Conservation (phyloP, 2,113 vertebrate species). For the Eidolon helvum region DNA sequence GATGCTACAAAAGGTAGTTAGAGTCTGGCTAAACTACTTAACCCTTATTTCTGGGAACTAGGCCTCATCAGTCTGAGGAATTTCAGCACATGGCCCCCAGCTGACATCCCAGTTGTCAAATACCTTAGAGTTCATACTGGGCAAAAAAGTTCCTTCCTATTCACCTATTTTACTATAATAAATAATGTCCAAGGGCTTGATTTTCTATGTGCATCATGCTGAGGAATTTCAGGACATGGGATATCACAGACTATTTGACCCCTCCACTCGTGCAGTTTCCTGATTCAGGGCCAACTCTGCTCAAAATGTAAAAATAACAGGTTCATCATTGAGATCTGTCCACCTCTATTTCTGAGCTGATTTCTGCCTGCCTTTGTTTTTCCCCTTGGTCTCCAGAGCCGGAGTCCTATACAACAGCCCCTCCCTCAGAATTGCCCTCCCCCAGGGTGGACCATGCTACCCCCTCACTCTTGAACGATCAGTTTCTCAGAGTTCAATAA, state of each 20-base stretch:
- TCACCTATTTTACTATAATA: neutral
- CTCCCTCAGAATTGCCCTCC: no score
- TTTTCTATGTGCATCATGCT: neutral
- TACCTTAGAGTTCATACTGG: neutral
- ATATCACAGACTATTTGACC: neutral
- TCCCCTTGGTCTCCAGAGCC: neutral
- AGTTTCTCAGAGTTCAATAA: neutral
- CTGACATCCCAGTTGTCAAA: rapidly evolving
- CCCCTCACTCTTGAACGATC: neutral
- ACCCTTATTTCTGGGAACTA: neutral
- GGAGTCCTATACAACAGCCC: neutral
- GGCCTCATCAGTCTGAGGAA: neutral
- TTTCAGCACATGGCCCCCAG: neutral
- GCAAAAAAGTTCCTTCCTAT: neutral
- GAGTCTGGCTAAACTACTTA: neutral
- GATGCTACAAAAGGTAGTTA: neutral
- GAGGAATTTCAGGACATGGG: neutral
- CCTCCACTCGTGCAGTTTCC: neutral
- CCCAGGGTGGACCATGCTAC: neutral
- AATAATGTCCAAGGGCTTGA: neutral
- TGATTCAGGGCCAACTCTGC: neutral
- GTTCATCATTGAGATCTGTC: neutral
- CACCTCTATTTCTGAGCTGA: neutral
- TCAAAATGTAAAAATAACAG: neutral
- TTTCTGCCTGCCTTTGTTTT: neutral